These are phyloP conservation scores for Antitype chi DNA, from an alignment of 2,888 invertebrate genomes.

Conservation along the genomic window DNA sequence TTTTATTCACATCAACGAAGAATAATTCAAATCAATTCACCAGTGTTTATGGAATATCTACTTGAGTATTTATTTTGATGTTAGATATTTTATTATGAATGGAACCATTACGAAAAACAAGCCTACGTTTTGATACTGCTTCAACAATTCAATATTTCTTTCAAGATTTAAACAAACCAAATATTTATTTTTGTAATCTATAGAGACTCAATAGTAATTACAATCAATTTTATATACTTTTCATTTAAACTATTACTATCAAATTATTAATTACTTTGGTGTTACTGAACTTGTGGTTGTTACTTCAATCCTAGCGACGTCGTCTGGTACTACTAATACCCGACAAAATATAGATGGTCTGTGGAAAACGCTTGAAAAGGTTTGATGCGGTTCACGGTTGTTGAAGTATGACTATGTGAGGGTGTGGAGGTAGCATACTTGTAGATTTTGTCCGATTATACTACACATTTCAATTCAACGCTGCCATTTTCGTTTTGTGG, in stretches of 20 bases:
- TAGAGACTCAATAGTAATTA: background rate
- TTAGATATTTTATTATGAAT: background rate
- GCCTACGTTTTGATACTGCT: constrained; percentile 38
- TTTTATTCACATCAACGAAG: background rate
- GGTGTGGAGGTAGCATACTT: constrained; percentile 64
- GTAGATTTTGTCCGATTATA: constrained; percentile 64
- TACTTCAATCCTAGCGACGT: constrained; percentile 55
- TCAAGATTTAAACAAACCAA: background rate
- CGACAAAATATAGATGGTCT: constrained; percentile 61
- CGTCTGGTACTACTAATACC: constrained; percentile 57
- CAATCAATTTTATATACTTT: background rate
- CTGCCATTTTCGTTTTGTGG: constrained; percentile 91
- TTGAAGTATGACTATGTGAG: constrained; percentile 35
- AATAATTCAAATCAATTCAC: background rate
- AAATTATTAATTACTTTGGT: background rate
- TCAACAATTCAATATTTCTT: background rate
- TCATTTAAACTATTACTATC: background rate
- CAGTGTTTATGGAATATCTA: background rate
- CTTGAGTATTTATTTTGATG: background rate
- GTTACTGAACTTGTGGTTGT: constrained; percentile 40
- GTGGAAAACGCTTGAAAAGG: constrained; percentile 28
- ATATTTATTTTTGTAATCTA: background rate
- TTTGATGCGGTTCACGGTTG: constrained; percentile 20
- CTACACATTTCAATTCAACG: constrained; percentile 80
- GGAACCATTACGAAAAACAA: constrained; percentile 19